Evolutionary conservation across 2,113 vertebrate species (phyloP), one percentile per base, ranked within the genome.

Genomic region (Aphyosemion australe): DNA sequence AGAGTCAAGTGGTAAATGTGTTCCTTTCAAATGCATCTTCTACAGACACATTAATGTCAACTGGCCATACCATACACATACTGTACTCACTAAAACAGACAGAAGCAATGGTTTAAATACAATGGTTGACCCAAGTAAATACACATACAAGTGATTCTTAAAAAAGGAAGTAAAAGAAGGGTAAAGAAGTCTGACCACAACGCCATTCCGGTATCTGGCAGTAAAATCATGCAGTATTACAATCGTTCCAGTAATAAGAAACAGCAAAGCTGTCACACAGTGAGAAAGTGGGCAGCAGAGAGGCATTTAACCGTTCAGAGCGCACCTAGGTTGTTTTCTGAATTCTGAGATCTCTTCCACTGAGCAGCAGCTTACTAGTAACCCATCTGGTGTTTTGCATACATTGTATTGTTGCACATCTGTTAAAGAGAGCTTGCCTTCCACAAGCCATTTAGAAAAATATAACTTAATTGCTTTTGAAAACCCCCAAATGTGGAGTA

Each of bases 31-130:
- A 94, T 80, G 79, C 48, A 73, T 89, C 83, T 87, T 88, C 85
- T 89, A 92, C 88, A 93, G 76, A 89, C 78, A 85, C 75, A 72
- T 82, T 82, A 65, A 84, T 84, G 79, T 84, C 61, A 87, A 87
- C 87, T 89, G 87, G 90, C 88, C 82, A 88, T 79, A 88, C 84
- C 77, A 83, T 88, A 91, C 91, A 90, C 90, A 90, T 88, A 92
- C 85, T 87, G 85, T 88, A 92, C 85, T 89, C 84, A 91, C 93
- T 93, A 94, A 93, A 92, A 93, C 91, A 70, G 0, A 93, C 87
- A 91, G 91, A 94, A 96, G 95, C 94, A 90, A 94, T 91, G 95
- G 90, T 92, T 94, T 88, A 93, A 94, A 94, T 91, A 94, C 89
- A 94, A 92, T 92, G 87, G 90, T 89, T 84, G 79, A 92, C 80